Conservation (phyloP, 2,797 vertebrate species). For the Corythornis leucogaster region DNA sequence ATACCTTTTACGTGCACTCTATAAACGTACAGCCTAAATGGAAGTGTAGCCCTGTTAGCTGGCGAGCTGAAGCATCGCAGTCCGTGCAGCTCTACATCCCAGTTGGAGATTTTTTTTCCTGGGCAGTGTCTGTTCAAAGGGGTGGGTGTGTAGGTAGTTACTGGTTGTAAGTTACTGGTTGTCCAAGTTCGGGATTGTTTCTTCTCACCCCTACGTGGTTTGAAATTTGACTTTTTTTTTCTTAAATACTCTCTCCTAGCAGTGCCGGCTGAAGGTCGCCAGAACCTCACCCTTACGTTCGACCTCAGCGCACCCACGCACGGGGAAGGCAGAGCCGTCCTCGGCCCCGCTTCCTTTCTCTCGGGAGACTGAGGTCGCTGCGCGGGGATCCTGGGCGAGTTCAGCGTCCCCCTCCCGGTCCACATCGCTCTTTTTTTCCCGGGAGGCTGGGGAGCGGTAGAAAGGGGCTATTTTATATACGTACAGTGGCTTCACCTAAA, state of each 20-base stretch:
- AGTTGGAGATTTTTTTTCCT: no score
- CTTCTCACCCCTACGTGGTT: fast-evolving
- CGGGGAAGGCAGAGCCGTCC: fast-evolving
- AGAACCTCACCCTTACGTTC: fast-evolving
- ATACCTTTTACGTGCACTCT: fast-evolving
- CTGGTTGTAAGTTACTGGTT: no score
- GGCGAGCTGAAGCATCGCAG: fast-evolving
- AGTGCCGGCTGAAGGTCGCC: no score
- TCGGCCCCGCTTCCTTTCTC: neutral
- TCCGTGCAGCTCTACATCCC: fast-evolving
- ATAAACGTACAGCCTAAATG: fast-evolving
- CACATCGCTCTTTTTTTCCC: no score
- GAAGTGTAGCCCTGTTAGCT: fast-evolving
- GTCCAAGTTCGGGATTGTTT: no score
- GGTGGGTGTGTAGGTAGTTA: fast-evolving
- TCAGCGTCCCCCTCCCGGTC: no score
- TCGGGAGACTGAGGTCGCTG: fast-evolving
- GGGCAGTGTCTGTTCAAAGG: no score
- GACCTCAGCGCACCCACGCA: fast-evolving
- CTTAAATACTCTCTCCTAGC: no score
- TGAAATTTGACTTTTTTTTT: neutral
- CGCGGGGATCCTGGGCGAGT: no score
- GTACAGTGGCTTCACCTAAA: no score
- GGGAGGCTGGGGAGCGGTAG: no score
- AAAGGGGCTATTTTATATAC: no score